phyloP scores from a whole-genome alignment of 2,113 vertebrate genomes.

The Callorhinus ursinus region DNA sequence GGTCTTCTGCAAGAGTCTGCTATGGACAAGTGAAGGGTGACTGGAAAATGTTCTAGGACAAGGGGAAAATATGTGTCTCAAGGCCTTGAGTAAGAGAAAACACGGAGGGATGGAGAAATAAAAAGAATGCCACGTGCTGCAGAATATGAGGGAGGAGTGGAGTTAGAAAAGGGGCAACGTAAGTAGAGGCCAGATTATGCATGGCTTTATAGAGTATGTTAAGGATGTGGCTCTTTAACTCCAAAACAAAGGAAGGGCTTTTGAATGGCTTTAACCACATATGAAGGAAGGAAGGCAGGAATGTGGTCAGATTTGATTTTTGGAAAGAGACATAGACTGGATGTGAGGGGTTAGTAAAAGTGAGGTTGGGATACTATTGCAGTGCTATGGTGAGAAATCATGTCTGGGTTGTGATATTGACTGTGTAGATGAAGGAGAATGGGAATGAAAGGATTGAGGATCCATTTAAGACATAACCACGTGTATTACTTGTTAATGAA shows the following conservation, averaged over 20 bases:
- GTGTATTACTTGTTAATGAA: not conserved
- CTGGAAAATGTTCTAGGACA: not conserved
- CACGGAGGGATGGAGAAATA: not conserved
- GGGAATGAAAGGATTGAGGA: not conserved
- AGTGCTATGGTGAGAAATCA: not conserved
- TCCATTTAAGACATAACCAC: not conserved
- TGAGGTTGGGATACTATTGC: not conserved
- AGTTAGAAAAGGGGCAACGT: not conserved
- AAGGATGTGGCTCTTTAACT: not conserved
- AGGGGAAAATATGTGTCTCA: not conserved
- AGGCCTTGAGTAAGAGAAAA: not conserved
- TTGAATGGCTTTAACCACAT: not conserved
- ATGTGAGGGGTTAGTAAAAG: not conserved
- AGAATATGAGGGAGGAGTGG: not conserved
- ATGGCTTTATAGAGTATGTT: not conserved
- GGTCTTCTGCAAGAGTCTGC: not conserved
- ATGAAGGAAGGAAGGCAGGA: not conserved
- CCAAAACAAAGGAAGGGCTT: not conserved
- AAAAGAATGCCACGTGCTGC: not conserved
- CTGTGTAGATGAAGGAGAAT: not conserved
- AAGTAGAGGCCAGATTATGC: not conserved
- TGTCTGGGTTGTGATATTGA: not conserved
- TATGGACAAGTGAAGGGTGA: constrained; percentile 52
- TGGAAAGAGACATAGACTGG: not conserved
- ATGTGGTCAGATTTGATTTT: not conserved